Evolutionary conservation across 2,797 vertebrate genomes (phyloP).

Genomic region (Morus bassanus): DNA sequence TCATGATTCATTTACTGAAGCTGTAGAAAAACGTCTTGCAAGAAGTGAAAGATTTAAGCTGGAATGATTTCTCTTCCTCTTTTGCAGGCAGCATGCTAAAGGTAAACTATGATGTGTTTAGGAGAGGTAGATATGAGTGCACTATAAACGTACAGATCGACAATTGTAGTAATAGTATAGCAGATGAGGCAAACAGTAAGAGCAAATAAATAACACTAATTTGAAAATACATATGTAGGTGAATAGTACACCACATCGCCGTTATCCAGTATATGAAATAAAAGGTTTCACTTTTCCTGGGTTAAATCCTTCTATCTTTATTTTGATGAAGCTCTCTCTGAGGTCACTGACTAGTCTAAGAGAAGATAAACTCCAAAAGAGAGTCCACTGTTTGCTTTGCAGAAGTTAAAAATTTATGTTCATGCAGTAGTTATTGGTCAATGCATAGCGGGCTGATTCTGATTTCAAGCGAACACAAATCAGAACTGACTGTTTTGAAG

Average conservation of each 20-base stretch:
- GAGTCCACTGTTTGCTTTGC: background rate
- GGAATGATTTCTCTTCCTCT: background rate
- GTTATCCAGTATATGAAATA: background rate
- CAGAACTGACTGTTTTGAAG: background rate
- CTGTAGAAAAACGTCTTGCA: background rate
- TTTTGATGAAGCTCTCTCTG: background rate
- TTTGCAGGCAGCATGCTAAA: background rate
- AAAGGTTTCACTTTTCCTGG: background rate
- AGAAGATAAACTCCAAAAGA: background rate
- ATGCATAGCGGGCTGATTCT: background rate
- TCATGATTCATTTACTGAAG: conserved; percentile 12
- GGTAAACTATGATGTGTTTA: background rate
- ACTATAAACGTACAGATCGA: background rate
- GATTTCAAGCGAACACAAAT: background rate
- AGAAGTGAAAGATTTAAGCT: background rate
- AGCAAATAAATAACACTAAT: background rate
- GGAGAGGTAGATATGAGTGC: background rate
- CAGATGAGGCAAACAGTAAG: background rate
- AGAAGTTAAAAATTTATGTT: conserved; percentile 16
- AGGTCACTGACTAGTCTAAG: background rate
- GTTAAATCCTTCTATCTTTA: background rate
- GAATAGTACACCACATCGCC: background rate
- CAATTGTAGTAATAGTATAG: background rate
- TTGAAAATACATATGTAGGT: background rate
- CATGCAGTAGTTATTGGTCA: background rate